These are phyloP conservation scores for Eilema depressum DNA, from an alignment of 2,888 invertebrate species.

Conservation along the genomic window DNA sequence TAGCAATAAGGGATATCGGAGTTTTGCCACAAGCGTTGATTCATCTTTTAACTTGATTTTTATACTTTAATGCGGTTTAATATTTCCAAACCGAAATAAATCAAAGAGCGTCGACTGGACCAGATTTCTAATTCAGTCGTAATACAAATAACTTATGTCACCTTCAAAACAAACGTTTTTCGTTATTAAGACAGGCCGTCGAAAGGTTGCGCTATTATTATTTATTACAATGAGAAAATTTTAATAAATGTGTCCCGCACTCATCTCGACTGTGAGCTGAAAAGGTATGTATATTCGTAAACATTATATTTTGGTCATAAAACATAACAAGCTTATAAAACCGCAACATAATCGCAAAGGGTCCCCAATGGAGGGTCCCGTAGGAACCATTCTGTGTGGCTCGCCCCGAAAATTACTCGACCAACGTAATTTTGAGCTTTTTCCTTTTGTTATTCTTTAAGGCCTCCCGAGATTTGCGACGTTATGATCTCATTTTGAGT, in stretches of 20 bases:
- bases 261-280: conserved; percentile 59
- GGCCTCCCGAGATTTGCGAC: conserved; percentile 81
- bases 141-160: neutral
- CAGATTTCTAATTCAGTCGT: neutral
- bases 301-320: conserved; percentile 78
- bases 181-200: conserved; percentile 42
- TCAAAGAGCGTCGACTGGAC: neutral
- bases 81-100: neutral
- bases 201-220: conserved; percentile 42
- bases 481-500: conserved; percentile 86
- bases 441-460: conserved; percentile 85
- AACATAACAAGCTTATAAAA: conserved; percentile 86
- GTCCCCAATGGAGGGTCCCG: conserved; percentile 74
- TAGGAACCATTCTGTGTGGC: conserved; percentile 77
- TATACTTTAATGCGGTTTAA: neutral
- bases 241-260: conserved; percentile 56
- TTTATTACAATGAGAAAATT: conserved; percentile 56
- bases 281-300: conserved; percentile 67
- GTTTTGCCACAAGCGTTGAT: neutral
- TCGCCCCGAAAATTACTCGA: conserved; percentile 85
- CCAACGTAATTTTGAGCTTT: conserved; percentile 83
- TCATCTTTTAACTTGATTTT: neutral
- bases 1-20: neutral
- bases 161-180: neutral
- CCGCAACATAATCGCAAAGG: conserved; percentile 82